Conservation (phyloP, 1,140 invertebrate genomes). For the Zaprionus nigranus region DNA sequence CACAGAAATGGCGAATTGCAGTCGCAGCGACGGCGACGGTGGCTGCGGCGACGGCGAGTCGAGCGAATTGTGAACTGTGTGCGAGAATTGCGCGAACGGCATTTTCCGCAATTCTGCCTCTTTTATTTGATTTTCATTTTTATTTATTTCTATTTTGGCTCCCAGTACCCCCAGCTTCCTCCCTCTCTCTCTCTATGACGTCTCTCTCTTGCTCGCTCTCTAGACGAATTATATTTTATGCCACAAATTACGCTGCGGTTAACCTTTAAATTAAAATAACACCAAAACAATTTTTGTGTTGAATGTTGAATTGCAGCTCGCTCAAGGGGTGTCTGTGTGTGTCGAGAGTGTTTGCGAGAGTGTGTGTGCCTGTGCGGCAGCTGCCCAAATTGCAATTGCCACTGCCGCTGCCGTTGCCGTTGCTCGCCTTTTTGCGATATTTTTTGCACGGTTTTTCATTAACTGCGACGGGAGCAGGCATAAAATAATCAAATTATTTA, state of each 20-base stretch:
- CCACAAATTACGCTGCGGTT: conserved; percentile 83
- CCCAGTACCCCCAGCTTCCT: neutral
- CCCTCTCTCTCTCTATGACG: conserved; percentile 8
- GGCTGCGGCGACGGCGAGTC: neutral
- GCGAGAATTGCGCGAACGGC: conserved; percentile 16
- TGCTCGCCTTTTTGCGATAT: conserved; percentile 25
- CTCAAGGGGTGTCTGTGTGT: conserved; percentile 21
- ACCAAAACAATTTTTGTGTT: conserved; percentile 80
- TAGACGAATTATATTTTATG: conserved; percentile 83
- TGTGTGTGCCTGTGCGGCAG: conserved; percentile 53
- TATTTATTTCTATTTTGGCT: conserved; percentile 29
- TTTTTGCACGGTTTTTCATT: conserved; percentile 51
- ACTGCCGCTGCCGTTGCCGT: conserved; percentile 22
- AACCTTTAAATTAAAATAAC: conserved; percentile 84
- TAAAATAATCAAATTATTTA: conserved; percentile 82
- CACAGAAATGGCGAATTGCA: conserved; percentile 32
- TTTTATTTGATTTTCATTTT: conserved; percentile 48
- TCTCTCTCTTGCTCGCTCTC: conserved; percentile 28
- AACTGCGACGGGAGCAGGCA: conserved; percentile 55
- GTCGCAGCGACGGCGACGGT: neutral
- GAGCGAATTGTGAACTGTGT: conserved; percentile 8
- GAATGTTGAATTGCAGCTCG: conserved; percentile 59
- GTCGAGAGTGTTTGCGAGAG: conserved; percentile 15
- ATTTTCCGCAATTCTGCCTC: conserved; percentile 20
- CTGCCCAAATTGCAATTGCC: conserved; percentile 76